phyloP scores from a whole-genome alignment of 1,140 invertebrate genomes.

The Oedothorax gibbosus region DNA sequence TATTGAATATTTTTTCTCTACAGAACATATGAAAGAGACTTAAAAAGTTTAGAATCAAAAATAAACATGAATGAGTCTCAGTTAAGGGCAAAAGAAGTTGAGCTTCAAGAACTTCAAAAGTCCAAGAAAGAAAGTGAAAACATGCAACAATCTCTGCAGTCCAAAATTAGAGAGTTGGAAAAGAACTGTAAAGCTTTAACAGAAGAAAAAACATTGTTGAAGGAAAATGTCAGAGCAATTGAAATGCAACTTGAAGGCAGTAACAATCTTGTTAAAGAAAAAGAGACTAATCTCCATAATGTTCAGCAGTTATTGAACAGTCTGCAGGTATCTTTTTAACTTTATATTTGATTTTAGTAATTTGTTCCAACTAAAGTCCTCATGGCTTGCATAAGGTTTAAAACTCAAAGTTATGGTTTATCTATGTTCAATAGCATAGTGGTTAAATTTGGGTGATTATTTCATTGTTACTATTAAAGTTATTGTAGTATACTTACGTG shows the following conservation, averaged over 20 bases:
- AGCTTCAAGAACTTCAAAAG: conserved; percentile 10
- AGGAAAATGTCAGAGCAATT: conserved; percentile 7
- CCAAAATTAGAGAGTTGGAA: background rate
- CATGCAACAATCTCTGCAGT: background rate
- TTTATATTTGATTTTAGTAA: background rate
- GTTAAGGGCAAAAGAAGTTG: conserved; percentile 12
- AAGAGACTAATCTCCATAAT: background rate
- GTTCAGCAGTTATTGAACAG: background rate
- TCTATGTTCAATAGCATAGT: too few species aligned
- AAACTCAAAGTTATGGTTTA: too few species aligned
- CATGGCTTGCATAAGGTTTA: too few species aligned
- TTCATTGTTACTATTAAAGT: too few species aligned
- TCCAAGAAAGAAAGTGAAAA: background rate
- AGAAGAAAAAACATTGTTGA: background rate
- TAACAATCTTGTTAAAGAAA: conserved; percentile 22
- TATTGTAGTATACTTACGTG: too few species aligned
- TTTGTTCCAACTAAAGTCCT: too few species aligned
- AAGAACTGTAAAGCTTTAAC: background rate
- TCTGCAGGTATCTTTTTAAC: conserved; percentile 6
- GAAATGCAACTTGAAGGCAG: conserved; percentile 31
- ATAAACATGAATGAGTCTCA: background rate
- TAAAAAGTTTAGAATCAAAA: conserved; percentile 12
- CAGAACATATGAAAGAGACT: background rate
- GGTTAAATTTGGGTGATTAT: too few species aligned
- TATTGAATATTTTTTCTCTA: background rate